Percentiles rank a stretch among this genome's conserved stretches.
Evolutionary conservation across 2,888 invertebrate species (phyloP).

Genomic region (Notodonta dromedarius): DNA sequence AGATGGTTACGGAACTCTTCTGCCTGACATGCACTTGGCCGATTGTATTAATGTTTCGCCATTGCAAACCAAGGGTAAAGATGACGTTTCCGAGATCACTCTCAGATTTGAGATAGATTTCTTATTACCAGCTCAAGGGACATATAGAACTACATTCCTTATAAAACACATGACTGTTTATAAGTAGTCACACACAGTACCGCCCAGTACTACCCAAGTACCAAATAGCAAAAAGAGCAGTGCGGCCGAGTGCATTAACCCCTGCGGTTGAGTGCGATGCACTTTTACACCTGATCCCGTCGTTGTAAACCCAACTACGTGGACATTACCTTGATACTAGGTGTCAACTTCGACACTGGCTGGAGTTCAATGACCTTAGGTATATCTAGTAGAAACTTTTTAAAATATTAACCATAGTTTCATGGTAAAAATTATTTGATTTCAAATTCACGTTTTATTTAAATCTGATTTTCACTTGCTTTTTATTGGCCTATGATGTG

Average conservation of each 20-base stretch:
- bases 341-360: constrained; percentile 25
- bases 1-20: too few species aligned
- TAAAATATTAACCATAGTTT: too few species aligned
- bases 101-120: background rate
- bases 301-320: constrained; percentile 28
- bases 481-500: too few species aligned
- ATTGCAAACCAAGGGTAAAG: too few species aligned
- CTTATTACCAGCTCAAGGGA: background rate
- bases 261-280: constrained; percentile 55
- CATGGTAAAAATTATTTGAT: too few species aligned
- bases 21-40: too few species aligned
- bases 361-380: constrained; percentile 2
- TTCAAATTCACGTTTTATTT: too few species aligned
- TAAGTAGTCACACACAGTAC: constrained; percentile 21
- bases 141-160: background rate
- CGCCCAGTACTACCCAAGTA: constrained; percentile 41
- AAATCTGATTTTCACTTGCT: too few species aligned
- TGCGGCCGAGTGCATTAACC: constrained; percentile 53
- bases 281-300: constrained; percentile 57
- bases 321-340: constrained; percentile 45
- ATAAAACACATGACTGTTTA: constrained; percentile 18
- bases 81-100: too few species aligned
- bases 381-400: background rate
- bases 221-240: constrained; percentile 49
- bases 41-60: too few species aligned